phyloP scores from a whole-genome alignment of 2,888 invertebrate genomes.

The Brachyptera putata region DNA sequence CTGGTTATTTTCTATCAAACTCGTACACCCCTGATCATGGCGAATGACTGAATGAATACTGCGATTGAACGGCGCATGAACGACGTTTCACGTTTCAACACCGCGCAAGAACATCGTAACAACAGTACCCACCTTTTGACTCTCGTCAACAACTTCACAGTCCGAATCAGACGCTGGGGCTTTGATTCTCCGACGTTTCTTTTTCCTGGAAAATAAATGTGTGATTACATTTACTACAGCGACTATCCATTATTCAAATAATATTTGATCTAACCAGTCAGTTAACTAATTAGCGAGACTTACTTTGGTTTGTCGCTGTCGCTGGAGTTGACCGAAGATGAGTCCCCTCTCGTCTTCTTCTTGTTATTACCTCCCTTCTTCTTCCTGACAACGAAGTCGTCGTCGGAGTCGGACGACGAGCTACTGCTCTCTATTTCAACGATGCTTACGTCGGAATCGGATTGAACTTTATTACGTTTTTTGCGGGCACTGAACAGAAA shows the following conservation, averaged over 20 bases:
- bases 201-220: slow-evolving; percentile 29
- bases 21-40: too few relatives aligned
- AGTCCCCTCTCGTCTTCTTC: slow-evolving; percentile 4
- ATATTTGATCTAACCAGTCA: too few relatives aligned
- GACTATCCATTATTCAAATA: too few relatives aligned
- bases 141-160: slow-evolving; percentile 28
- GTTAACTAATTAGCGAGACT: neutral
- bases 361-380: neutral
- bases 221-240: too few relatives aligned
- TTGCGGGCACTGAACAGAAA: neutral
- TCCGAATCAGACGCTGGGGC: slow-evolving; percentile 39
- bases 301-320: neutral
- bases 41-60: too few relatives aligned
- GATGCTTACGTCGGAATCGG: slow-evolving; percentile 1
- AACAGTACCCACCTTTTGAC: slow-evolving; percentile 26
- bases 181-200: slow-evolving; percentile 35
- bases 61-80: too few relatives aligned
- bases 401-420: neutral
- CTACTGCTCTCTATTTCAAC: too few relatives aligned
- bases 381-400: slow-evolving; percentile 1
- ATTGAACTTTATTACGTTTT: neutral
- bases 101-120: neutral
- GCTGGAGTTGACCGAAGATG: neutral
- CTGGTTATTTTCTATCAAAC: too few relatives aligned
- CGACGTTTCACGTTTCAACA: too few relatives aligned